Conservation (phyloP, 2,888 invertebrate species). For the Alviniconcha strummeri region DNA sequence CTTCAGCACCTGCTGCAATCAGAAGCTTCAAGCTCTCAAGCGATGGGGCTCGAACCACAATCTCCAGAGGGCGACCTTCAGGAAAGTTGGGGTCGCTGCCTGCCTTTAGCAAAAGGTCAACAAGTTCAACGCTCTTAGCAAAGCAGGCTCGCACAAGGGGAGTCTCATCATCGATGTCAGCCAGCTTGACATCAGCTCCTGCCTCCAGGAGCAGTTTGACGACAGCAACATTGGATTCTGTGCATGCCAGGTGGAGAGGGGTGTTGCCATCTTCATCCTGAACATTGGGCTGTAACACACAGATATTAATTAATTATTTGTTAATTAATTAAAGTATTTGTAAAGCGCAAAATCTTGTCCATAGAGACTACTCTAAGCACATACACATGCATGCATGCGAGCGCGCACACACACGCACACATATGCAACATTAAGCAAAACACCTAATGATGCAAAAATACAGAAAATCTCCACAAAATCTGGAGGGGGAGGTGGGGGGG, state of each 20-base stretch:
- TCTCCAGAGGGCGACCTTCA: conserved; percentile 38
- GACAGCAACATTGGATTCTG: conserved; percentile 38
- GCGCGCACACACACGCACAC: not conserved
- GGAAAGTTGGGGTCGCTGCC: conserved; percentile 39
- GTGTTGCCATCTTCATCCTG: conserved; percentile 39
- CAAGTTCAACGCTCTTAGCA: conserved; percentile 35
- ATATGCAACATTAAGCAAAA: too few relatives aligned
- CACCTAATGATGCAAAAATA: too few relatives aligned
- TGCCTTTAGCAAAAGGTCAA: conserved; percentile 40
- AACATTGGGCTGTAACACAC: conserved; percentile 22
- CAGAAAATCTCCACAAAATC: too few relatives aligned
- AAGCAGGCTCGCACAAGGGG: conserved; percentile 41
- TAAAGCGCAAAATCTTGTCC: too few relatives aligned
- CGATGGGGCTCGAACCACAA: conserved; percentile 33
- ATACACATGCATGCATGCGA: not conserved
- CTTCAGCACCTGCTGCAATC: conserved; percentile 39
- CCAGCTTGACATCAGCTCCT: conserved; percentile 36
- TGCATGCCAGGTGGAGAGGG: conserved; percentile 42
- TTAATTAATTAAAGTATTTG: too few relatives aligned
- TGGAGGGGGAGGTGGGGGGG: conserved; percentile 34
- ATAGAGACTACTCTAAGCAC: not conserved
- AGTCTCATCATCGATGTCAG: conserved; percentile 41
- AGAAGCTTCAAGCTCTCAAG: conserved; percentile 38
- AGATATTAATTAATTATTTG: not conserved
- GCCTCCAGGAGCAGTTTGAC: conserved; percentile 37